These are phyloP conservation scores for Phrixothrix hirtus DNA, from an alignment of 2,888 invertebrate species.

Conservation along the genomic window DNA sequence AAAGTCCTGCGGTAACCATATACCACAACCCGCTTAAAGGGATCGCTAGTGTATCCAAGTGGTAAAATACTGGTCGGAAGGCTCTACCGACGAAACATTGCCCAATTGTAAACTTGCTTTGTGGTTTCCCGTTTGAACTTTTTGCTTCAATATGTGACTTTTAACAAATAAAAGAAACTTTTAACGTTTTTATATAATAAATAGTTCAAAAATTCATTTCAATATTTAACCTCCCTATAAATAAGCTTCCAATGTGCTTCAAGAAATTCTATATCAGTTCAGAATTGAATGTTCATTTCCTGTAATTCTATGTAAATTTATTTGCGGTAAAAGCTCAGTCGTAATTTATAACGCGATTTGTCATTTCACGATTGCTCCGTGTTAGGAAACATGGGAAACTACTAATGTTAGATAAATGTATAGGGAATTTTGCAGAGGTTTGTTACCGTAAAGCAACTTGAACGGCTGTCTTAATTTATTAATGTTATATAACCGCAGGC, in stretches of 20 bases:
- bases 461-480: slow-evolving; percentile 21
- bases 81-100: slow-evolving; percentile 25
- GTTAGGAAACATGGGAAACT: slow-evolving; percentile 3
- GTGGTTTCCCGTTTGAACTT: no score
- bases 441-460: slow-evolving; percentile 15
- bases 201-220: slow-evolving; percentile 1
- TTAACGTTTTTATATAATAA: no score
- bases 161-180: no score
- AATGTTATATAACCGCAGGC: slow-evolving; percentile 11
- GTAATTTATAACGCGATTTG: slow-evolving; percentile 12
- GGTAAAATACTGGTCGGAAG: slow-evolving; percentile 30
- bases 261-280: no score
- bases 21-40: slow-evolving; percentile 33
- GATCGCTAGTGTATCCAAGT: slow-evolving; percentile 29
- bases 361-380: slow-evolving; percentile 12
- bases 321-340: slow-evolving; percentile 7
- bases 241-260: no score
- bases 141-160: no score
- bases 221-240: not conserved
- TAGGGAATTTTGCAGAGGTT: slow-evolving; percentile 14
- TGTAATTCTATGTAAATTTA: slow-evolving; percentile 7
- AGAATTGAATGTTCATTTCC: no score
- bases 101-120: slow-evolving; percentile 25
- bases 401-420: slow-evolving; percentile 14
- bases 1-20: slow-evolving; percentile 23